phyloP scores from a whole-genome alignment of 2,888 invertebrate species.

The Mallateleia sp. region DNA sequence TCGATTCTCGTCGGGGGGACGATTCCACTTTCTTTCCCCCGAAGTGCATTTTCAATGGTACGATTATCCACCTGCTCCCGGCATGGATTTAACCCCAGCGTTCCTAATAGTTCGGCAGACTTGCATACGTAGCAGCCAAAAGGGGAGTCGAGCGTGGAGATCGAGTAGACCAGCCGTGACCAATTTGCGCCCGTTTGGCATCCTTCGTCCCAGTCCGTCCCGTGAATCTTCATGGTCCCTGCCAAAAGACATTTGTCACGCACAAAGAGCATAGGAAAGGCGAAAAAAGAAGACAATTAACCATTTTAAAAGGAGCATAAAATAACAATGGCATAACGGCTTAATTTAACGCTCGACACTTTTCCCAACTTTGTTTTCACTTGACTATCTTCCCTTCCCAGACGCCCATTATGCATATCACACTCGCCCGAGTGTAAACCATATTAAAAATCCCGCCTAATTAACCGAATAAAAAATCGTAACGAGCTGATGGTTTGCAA shows the following conservation, averaged over 20 bases:
- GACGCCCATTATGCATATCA: conserved; percentile 18
- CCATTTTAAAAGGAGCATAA: conserved; percentile 37
- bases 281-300: conserved; percentile 71
- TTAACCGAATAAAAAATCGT: conserved; percentile 49
- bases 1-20: conserved; percentile 44
- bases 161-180: conserved; percentile 88
- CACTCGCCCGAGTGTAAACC: conserved; percentile 44
- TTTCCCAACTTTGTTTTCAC: conserved; percentile 63
- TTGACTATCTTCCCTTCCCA: conserved; percentile 23
- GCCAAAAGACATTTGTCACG: conserved; percentile 77
- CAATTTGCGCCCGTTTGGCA: conserved; percentile 88
- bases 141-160: conserved; percentile 80
- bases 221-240: conserved; percentile 70
- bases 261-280: conserved; percentile 72
- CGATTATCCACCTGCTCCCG: conserved; percentile 81
- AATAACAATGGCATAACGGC: conserved; percentile 62
- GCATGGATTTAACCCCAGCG: conserved; percentile 83
- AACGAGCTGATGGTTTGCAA: conserved; percentile 40
- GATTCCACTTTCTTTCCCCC: conserved; percentile 55
- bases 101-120: conserved; percentile 88
- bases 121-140: conserved; percentile 82
- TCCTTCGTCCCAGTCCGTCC: conserved; percentile 69
- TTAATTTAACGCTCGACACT: conserved; percentile 63
- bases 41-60: conserved; percentile 80
- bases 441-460: conserved; percentile 63